phyloP scores from a whole-genome alignment of 2,113 vertebrate genomes.

The Leptosomus discolor region DNA sequence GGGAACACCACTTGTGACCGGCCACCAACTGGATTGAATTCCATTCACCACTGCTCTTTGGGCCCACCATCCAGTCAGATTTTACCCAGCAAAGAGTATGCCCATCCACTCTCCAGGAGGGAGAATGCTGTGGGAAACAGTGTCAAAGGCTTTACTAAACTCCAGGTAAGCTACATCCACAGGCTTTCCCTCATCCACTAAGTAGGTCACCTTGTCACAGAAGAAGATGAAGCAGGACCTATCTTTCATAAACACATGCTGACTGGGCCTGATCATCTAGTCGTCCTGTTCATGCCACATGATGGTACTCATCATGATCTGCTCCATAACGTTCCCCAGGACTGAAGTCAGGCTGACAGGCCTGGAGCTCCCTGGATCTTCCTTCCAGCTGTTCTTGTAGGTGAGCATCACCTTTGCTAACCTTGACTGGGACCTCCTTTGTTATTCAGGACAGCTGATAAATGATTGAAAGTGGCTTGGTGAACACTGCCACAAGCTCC shows the following conservation, averaged over 20 bases:
- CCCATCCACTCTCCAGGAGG: neutral
- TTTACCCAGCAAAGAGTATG: neutral
- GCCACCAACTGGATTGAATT: neutral
- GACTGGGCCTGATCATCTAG: neutral
- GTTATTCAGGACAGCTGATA: neutral
- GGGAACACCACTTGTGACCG: neutral
- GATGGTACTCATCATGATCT: neutral
- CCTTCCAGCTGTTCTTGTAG: neutral
- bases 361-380: neutral
- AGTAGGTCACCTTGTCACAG: neutral
- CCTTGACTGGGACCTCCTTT: neutral
- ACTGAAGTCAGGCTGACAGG: neutral
- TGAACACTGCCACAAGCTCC: neutral
- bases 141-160: neutral
- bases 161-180: neutral
- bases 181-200: neutral
- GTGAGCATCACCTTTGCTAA: rapidly evolving
- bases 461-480: neutral
- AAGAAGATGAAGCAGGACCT: neutral
- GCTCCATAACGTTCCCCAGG: neutral
- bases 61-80: neutral
- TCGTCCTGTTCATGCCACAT: neutral
- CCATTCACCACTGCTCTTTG: neutral
- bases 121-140: neutral
- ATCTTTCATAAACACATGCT: neutral